These are phyloP conservation scores for Formica aserva DNA, from an alignment of 2,888 invertebrate species.

Conservation along the genomic window DNA sequence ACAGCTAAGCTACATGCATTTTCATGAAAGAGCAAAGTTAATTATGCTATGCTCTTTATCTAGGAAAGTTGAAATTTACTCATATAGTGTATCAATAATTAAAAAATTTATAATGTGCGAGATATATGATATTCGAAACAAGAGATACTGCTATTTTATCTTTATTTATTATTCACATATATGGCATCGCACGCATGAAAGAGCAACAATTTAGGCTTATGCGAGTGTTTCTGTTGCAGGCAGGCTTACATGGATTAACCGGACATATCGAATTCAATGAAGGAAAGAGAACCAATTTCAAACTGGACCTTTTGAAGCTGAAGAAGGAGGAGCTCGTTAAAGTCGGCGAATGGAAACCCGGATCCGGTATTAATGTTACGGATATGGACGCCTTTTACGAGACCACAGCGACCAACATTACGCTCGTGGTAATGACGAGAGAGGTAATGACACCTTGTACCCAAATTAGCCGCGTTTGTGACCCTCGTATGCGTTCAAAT, in stretches of 20 bases:
- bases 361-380: conserved; percentile 92
- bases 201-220: conserved; percentile 60
- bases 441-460: conserved; percentile 88
- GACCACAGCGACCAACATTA: conserved; percentile 93
- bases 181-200: background rate
- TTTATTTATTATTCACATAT: background rate
- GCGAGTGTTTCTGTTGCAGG: conserved; percentile 86
- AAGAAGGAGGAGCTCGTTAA: conserved; percentile 92
- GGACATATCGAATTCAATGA: conserved; percentile 95
- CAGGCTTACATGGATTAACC: conserved; percentile 94
- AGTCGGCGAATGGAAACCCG: conserved; percentile 94
- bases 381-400: conserved; percentile 95
- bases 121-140: background rate
- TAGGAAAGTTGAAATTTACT: background rate
- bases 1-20: background rate
- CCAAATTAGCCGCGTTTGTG: conserved; percentile 29
- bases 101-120: background rate
- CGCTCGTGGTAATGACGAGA: conserved; percentile 95
- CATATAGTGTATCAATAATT: background rate
- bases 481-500: conserved; percentile 20
- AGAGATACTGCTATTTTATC: background rate
- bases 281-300: conserved; percentile 93
- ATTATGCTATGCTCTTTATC: background rate
- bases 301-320: conserved; percentile 94
- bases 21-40: conserved; percentile 29